These are phyloP conservation scores for Ellobium chinense DNA, from an alignment of 2,888 invertebrate genomes.

Conservation along the genomic window DNA sequence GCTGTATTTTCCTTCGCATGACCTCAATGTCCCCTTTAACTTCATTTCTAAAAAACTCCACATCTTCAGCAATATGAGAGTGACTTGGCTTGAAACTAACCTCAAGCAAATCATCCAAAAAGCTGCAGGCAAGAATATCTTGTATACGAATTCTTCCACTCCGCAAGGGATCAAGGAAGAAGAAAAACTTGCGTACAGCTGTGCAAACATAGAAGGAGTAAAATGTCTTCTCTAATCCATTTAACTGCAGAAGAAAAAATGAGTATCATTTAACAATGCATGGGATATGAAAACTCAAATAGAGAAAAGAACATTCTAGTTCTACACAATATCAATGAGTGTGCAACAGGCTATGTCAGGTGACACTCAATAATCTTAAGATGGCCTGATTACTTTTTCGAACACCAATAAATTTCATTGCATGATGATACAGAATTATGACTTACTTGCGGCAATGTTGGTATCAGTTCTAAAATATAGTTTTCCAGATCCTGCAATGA, in stretches of 20 bases:
- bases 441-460: slow-evolving; percentile 88
- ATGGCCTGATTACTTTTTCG: too few species aligned
- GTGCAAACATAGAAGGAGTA: slow-evolving; percentile 98
- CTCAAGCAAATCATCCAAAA: slow-evolving; percentile 94
- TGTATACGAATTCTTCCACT: slow-evolving; percentile 93
- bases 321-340: too few species aligned
- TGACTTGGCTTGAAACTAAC: too few species aligned
- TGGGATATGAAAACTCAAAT: neutral
- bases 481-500: slow-evolving; percentile 91
- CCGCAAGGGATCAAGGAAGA: slow-evolving; percentile 93
- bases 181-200: slow-evolving; percentile 96
- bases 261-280: too few species aligned
- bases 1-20: too few species aligned
- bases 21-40: too few species aligned
- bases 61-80: too few species aligned
- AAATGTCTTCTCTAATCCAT: slow-evolving; percentile 94
- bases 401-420: too few species aligned
- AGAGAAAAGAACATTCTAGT: too few species aligned
- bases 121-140: slow-evolving; percentile 93
- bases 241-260: slow-evolving; percentile 80
- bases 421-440: neutral
- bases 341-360: too few species aligned
- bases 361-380: too few species aligned
- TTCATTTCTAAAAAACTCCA: too few species aligned
- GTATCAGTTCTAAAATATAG: slow-evolving; percentile 95